phyloP scores from a whole-genome alignment of 1,140 invertebrate genomes.

The Brachionus calyciflorus region DNA sequence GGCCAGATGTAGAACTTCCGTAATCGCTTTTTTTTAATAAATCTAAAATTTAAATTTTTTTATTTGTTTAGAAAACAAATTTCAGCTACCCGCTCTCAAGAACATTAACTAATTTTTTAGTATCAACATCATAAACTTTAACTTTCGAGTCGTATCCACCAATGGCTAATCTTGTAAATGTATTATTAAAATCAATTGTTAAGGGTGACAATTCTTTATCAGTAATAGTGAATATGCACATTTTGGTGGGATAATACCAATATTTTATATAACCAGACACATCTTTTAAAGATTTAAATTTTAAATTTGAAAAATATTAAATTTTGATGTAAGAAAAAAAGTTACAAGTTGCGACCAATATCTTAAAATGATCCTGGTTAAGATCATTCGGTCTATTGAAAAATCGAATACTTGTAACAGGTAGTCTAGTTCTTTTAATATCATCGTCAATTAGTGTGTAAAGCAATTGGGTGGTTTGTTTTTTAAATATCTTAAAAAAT shows the following conservation, averaged over 20 bases:
- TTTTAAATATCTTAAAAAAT: slow-evolving; percentile 3
- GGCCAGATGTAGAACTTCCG: slow-evolving; percentile 1
- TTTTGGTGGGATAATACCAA: slow-evolving; percentile 45
- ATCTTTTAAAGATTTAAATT: neutral
- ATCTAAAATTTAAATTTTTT: neutral
- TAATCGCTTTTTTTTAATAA: slow-evolving; percentile 2
- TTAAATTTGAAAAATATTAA: neutral
- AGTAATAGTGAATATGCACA: slow-evolving; percentile 36
- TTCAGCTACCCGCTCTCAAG: slow-evolving; percentile 23
- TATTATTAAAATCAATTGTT: slow-evolving; percentile 34
- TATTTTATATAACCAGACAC: slow-evolving; percentile 38
- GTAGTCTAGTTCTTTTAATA: slow-evolving; percentile 6
- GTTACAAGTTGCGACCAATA: slow-evolving; percentile 35
- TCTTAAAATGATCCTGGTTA: slow-evolving; percentile 37
- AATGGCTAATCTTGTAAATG: neutral
- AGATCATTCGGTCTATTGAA: slow-evolving; percentile 1
- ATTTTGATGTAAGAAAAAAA: neutral
- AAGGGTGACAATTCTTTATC: slow-evolving; percentile 27
- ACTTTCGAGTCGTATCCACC: slow-evolving; percentile 4
- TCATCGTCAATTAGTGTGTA: slow-evolving; percentile 39
- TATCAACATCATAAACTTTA: slow-evolving; percentile 29
- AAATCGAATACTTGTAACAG: slow-evolving; percentile 38
- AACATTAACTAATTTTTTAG: slow-evolving; percentile 15
- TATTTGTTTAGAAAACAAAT: neutral
- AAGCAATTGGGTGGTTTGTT: slow-evolving; percentile 10